phyloP scores from a whole-genome alignment of 2,113 vertebrate species.

The Ia io region DNA sequence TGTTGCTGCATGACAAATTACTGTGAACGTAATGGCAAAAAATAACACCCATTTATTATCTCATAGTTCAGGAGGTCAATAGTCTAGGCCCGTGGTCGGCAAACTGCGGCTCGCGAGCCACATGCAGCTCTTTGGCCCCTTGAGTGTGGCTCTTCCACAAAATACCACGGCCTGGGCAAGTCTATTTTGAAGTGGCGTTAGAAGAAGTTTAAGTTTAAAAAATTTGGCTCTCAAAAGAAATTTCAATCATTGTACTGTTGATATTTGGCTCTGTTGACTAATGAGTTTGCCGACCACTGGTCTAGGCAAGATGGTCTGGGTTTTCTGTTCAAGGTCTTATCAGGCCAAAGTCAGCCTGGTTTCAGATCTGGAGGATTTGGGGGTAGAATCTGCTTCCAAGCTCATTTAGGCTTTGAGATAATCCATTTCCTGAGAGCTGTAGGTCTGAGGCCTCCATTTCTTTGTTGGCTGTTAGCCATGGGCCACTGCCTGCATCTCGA shows the following conservation, averaged over 20 bases:
- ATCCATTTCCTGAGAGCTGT: background rate
- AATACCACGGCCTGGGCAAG: no score
- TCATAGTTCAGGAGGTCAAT: background rate
- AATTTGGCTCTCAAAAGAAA: no score
- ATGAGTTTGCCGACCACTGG: no score
- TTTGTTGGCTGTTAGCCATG: background rate
- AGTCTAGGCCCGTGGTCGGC: background rate
- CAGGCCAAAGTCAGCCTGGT: background rate
- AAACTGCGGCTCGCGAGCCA: no score
- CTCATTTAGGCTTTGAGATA: background rate
- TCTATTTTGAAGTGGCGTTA: no score
- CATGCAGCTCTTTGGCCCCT: no score
- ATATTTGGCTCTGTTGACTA: no score
- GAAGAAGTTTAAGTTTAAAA: no score
- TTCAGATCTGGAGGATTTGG: background rate
- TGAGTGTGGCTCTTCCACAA: no score
- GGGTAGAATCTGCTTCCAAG: background rate
- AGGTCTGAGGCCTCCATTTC: background rate
- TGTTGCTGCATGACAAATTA: constrained; percentile 45
- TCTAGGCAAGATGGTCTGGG: background rate
- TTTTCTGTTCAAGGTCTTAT: background rate
- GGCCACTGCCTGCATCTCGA: background rate
- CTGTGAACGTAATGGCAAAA: constrained; percentile 5
- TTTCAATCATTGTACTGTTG: no score
- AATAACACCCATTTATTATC: constrained; percentile 28